Base-by-base conservation (phyloP, 2,888 invertebrate species). In the Heteropelma amictum region DNA sequence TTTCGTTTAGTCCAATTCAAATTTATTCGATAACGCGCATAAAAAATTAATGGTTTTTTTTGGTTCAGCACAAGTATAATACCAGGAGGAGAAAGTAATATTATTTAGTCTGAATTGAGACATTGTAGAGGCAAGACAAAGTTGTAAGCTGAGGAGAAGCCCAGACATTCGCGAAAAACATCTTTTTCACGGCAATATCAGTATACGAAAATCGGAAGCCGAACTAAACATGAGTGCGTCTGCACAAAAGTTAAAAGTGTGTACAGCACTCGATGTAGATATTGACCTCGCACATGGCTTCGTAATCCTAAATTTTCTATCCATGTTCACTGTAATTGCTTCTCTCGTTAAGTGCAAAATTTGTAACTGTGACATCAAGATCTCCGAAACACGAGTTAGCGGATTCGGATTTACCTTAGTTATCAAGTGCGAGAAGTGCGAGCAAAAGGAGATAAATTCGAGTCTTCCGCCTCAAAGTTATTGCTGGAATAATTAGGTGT, bases 21-120 rank as follows among this genome's bases (percentile, higher is more conserved):
- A n/a, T n/a, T n/a, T n/a, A n/a, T n/a, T n/a, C n/a, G n/a, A n/a
- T n/a, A n/a, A n/a, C n/a, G n/a, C n/a, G n/a, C n/a, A n/a, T n/a
- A n/a, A n/a, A n/a, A n/a, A n/a, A n/a, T n/a, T n/a, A n/a, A n/a
- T n/a, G n/a, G 28, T 0, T 28, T 28, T 28, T 28, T 28, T 28
- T 28, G 4, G 1, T 28, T 70, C 56, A 19, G 26, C n/a, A 30
- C 45, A 19, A 58, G 38, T 38, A 30, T 19, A 53, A 38, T 14
- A 47, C 19, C 33, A 47, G 35, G 12, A 64, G 38, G 19, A 23
- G 21, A 35, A 49, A 23, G 45, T 47, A 35, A 33, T 35, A 64
- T 28, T 28, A 28, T 4, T 28, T 28, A 28, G 28, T 28, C 1
- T 8, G 28, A 28, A 28, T 28, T 28, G 28, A 28, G 28, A 28